phyloP scores from a whole-genome alignment of 2,888 invertebrate genomes.

The Tinea pellionella region DNA sequence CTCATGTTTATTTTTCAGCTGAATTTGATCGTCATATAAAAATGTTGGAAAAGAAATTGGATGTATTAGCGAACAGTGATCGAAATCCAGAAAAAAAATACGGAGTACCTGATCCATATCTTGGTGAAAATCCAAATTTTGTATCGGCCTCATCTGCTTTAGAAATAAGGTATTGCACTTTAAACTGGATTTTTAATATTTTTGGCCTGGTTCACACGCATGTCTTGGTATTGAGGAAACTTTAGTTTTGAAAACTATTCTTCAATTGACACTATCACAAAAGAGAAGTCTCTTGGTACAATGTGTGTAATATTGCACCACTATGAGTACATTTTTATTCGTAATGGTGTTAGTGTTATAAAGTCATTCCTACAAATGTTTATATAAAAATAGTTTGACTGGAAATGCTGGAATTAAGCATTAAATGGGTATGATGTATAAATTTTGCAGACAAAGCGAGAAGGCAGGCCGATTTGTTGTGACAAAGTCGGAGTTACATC shows the following conservation, averaged over 20 bases:
- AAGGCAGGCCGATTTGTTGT: conserved; percentile 75
- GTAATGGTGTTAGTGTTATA: too few relatives aligned
- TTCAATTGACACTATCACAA: too few relatives aligned
- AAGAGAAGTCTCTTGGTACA: too few relatives aligned
- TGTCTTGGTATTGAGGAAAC: too few relatives aligned
- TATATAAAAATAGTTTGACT: too few relatives aligned
- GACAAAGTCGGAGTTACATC: conserved; percentile 65
- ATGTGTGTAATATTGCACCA: too few relatives aligned
- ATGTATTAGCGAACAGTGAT: conserved; percentile 20
- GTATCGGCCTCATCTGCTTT: conserved; percentile 65
- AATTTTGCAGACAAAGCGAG: conserved; percentile 54
- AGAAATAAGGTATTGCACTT: conserved; percentile 49
- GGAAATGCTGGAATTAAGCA: too few relatives aligned
- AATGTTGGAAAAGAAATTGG: conserved; percentile 36
- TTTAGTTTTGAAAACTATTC: not conserved
- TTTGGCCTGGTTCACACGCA: too few relatives aligned
- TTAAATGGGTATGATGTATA: not conserved
- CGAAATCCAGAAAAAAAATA: conserved; percentile 21
- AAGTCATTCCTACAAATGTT: too few relatives aligned
- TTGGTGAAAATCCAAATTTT: conserved; percentile 63
- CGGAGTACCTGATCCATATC: conserved; percentile 38
- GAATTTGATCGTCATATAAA: conserved; percentile 42
- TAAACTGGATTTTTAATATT: too few relatives aligned
- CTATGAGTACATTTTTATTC: too few relatives aligned
- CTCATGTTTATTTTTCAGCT: conserved; percentile 26